Evolutionary conservation across 2,797 vertebrate species (phyloP).

Genomic region (Pangasius macronema): DNA sequence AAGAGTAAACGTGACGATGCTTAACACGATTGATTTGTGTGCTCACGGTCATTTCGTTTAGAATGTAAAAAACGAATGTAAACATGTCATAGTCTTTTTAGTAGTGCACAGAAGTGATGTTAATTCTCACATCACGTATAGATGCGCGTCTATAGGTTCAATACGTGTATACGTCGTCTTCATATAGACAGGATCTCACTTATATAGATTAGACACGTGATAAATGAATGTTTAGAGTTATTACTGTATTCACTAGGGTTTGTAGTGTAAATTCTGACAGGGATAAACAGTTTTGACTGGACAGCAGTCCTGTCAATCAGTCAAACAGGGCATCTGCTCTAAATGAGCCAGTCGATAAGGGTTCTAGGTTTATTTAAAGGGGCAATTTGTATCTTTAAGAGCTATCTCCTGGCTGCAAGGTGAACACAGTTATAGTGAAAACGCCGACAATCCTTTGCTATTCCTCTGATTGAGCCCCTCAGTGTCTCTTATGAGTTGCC

Average conservation of each 20-base stretch:
- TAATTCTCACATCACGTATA: neutral
- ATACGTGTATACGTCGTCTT: neutral
- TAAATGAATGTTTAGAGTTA: slow-evolving; percentile 17
- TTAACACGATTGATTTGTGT: neutral
- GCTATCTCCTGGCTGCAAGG: neutral
- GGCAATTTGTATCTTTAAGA: neutral
- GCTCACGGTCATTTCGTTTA: neutral
- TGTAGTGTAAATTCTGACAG: slow-evolving; percentile 2
- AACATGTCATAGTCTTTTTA: slow-evolving; percentile 3
- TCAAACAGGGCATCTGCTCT: neutral
- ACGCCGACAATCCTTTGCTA: neutral
- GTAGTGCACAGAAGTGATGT: neutral
- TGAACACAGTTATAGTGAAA: neutral
- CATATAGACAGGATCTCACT: slow-evolving; percentile 1
- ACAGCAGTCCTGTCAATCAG: neutral
- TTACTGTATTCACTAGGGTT: neutral
- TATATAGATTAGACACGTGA: slow-evolving; percentile 1
- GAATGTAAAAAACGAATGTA: slow-evolving; percentile 32
- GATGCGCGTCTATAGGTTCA: neutral
- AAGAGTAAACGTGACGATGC: neutral
- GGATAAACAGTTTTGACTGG: neutral
- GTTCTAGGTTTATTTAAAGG: slow-evolving; percentile 8
- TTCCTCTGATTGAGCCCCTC: neutral
- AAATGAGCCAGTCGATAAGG: neutral
- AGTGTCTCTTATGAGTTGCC: neutral